A percentile compares a stretch with the other conserved stretches of the same genome.
Evolutionary conservation across 2,797 vertebrate genomes (phyloP).

Genomic region (Parauchenoglanis ngamensis): DNA sequence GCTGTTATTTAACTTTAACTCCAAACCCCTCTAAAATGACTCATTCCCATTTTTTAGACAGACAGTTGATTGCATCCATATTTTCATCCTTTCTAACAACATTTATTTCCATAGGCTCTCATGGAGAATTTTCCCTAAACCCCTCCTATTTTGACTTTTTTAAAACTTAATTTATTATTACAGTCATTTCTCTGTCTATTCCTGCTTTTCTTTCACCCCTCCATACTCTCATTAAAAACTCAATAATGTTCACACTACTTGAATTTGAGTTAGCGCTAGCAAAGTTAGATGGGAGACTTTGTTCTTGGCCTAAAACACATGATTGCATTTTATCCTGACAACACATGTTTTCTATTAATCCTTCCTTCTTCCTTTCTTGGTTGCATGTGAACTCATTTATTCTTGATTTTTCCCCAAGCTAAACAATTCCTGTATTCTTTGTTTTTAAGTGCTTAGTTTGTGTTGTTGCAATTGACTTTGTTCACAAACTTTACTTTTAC

Average conservation of each 20-base stretch:
- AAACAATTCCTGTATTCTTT: neutral
- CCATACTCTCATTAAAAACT: neutral
- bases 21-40: neutral
- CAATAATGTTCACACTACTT: neutral
- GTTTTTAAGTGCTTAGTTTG: neutral
- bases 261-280: neutral
- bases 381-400: constrained; percentile 10
- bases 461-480: neutral
- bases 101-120: neutral
- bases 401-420: neutral
- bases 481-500: neutral
- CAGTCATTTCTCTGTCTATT: neutral
- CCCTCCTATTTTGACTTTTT: neutral
- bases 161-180: neutral
- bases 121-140: neutral
- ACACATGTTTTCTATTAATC: constrained; percentile 18
- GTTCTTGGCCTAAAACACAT: constrained; percentile 1
- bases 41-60: neutral
- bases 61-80: no score
- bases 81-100: neutral
- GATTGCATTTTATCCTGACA: constrained; percentile 20
- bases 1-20: neutral
- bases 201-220: neutral
- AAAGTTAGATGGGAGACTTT: neutral
- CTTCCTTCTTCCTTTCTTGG: constrained; percentile 16